Conservation (phyloP, 2,113 vertebrate species). For the Hemiprocne comata region DNA sequence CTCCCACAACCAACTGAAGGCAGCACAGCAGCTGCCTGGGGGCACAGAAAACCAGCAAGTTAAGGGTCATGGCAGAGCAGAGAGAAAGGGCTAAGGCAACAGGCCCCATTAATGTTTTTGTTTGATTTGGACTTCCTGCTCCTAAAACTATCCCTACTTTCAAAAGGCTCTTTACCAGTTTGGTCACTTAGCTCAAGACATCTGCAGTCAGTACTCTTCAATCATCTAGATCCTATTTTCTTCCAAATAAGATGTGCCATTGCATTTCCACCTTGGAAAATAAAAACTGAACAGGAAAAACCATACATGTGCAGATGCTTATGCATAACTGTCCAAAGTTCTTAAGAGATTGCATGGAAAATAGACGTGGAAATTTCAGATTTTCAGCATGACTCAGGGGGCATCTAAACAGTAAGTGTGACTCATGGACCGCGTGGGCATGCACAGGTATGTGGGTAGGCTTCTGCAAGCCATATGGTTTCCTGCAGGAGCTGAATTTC, state of each 20-base stretch:
- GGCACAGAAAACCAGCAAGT: neutral
- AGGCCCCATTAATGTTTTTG: too few relatives aligned
- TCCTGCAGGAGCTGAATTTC: slow-evolving; percentile 47
- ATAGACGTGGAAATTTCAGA: slow-evolving; percentile 48
- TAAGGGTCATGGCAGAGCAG: neutral
- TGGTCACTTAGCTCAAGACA: neutral
- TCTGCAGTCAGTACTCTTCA: neutral
- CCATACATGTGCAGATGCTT: neutral
- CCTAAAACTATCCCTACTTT: neutral
- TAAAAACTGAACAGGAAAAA: neutral
- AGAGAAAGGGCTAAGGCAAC: neutral
- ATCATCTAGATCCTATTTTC: neutral
- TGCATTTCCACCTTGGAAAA: neutral
- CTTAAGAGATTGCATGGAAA: slow-evolving; percentile 41
- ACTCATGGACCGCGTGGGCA: slow-evolving; percentile 59
- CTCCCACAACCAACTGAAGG: neutral
- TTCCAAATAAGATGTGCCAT: neutral
- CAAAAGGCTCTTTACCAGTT: neutral
- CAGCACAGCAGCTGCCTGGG: neutral
- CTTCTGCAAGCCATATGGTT: slow-evolving; percentile 57
- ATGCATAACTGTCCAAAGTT: slow-evolving; percentile 31
- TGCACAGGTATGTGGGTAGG: slow-evolving; percentile 13
- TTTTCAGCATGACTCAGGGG: slow-evolving; percentile 68
- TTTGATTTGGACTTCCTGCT: neutral
- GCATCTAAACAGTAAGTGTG: slow-evolving; percentile 60